Evolutionary conservation across 2,888 invertebrate species (phyloP), one percentile per base, ranked within the genome.

Genomic region (Phymatocera aterrima): DNA sequence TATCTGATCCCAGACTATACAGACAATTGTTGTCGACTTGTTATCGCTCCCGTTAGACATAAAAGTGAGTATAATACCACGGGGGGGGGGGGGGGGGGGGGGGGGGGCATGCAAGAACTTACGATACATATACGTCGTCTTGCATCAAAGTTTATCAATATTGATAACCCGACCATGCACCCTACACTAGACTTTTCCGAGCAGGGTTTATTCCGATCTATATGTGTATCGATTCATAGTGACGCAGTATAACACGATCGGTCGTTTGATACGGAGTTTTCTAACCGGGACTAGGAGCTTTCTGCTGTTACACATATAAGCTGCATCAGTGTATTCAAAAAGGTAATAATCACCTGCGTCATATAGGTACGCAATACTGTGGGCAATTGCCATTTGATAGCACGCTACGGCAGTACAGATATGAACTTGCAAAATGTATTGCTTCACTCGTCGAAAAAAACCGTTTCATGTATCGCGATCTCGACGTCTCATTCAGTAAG

Each of bases 81-180:
- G n/a, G 48, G 18, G 48, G 21, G 34, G 51, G 51, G 72, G 48
- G 5, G n/a, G 51, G 10, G 18, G 34, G 15, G n/a, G n/a, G n/a
- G n/a, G n/a, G n/a, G n/a, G n/a, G n/a, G n/a, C n/a, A n/a, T n/a
- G n/a, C n/a, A n/a, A n/a, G n/a, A n/a, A n/a, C n/a, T n/a, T 64
- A 46, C 46, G 5, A 8, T 70, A 28, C 46, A 43, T 28, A 24
- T 31, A 68, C 28, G 31, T 28, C 70, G 46, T 48, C 43, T 46
- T n/a, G n/a, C 5, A n/a, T 46, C 6, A n/a, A 48, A 46, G 70
- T 46, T 51, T 31, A 48, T 72, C 51, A 15, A 72, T 18, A 51
- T 12, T 72, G 72, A 72, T 72, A 72, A 72, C 72, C 51, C 48
- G 51, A 72, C 72, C 10, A 18, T 31, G 15, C 10, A 48, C 4